These are phyloP conservation scores for Neodon shergylaensis DNA, from an alignment of 2,113 vertebrate species.

Conservation along the genomic window DNA sequence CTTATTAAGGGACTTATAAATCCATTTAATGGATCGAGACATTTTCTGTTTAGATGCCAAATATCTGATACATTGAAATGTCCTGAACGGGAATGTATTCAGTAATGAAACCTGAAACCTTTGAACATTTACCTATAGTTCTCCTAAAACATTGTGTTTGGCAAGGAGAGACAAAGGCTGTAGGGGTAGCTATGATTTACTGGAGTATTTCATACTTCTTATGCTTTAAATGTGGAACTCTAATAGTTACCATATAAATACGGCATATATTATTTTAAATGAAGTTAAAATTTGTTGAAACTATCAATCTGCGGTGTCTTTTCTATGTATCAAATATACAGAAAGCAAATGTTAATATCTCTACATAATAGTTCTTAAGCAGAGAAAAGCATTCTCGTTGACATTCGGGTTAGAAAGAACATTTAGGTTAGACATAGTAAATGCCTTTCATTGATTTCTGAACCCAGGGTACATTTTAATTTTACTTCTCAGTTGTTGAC, in stretches of 20 bases:
- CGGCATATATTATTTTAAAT: neutral
- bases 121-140: constrained; percentile 10
- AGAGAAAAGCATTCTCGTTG: neutral
- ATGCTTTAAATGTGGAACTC: constrained; percentile 3
- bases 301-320: neutral
- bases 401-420: neutral
- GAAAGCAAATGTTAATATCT: neutral
- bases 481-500: neutral
- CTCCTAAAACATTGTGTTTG: constrained; percentile 5
- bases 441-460: neutral
- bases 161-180: neutral
- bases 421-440: neutral
- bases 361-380: neutral
- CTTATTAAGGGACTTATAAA: constrained; percentile 25
- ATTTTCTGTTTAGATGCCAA: neutral
- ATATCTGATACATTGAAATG: neutral
- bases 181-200: neutral
- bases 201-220: neutral
- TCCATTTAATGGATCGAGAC: neutral
- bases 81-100: neutral
- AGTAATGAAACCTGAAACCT: neutral
- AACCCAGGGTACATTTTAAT: constrained; percentile 24
- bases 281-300: neutral
- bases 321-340: constrained; percentile 2
- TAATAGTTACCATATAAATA: constrained; percentile 37